Base-by-base conservation (phyloP, 2,113 vertebrate genomes). In the Chlorocebus sabaeus region DNA sequence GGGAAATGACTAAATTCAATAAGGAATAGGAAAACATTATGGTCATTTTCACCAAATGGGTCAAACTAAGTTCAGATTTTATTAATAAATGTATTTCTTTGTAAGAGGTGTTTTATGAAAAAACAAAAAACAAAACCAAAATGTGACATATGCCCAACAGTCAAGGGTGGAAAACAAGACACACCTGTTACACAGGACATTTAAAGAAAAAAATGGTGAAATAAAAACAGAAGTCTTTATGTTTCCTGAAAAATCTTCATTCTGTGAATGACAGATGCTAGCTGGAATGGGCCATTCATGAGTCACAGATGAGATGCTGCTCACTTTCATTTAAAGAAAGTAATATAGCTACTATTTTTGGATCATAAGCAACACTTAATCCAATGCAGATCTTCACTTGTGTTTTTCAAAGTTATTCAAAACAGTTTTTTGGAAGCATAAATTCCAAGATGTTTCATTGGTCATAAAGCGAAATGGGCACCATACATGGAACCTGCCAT, bases 211-310 rank as follows among this genome's bases (percentile, higher is more conserved):
- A 64, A 64, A 64, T 94, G 90, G 92, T 76, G 86, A 98, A 93
- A 90, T 86, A 94, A 98, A 98, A 98, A 93, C 79, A 98, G 88
- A 45, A 87, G 75, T 96, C 90, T 94, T 97, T n/a, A 95, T 94
- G 90, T 98, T 97, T 96, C 96, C 97, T 97, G 90, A 96, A 97
- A 96, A 94, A 91, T 90, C 92, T 98, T 97, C 97, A 87, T 95
- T 97, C 78, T 97, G 82, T 98, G 97, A 98, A 96, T 96, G 98
- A 98, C 57, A 98, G 93, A 93, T 97, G 97, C 87, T 96, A 98
- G 87, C 86, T 97, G 94, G 90, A 96, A 86, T 68, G 88, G 97
- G 89, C 57, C 96, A 96, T 94, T 93, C 95, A 48, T 89, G 93
- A 97, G 30, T 97, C 96, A 98, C 35, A 82, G 85, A 97, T 87